Base-by-base conservation (phyloP, 2,797 vertebrate species). In the Syngnathus acus region DNA sequence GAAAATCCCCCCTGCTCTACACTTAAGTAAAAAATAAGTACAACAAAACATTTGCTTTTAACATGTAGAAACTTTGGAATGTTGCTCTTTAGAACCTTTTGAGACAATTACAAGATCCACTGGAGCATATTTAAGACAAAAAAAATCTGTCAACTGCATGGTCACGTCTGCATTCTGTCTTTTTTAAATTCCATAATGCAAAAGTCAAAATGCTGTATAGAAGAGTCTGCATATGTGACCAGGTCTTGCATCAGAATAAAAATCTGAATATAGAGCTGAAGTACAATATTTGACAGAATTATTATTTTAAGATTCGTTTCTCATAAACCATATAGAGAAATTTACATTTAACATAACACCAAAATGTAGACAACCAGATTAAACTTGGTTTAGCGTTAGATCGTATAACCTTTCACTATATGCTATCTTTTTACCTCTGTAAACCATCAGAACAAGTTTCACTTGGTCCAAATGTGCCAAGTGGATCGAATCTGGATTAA, bases 241-340 rank as follows among this genome's bases (percentile, higher is more conserved):
- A 74, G 84, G 75, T 77, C 76, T 76, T 87, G 77, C 87, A 90
- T 90, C 89, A 88, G 89, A 90, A 90, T 78, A 90, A 90, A 88
- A 68, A 64, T 54, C 8, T n/a, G 48, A 75, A 71, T 81, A 80
- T 81, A 78, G 81, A 78, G 37, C 38, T 68, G 78, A 72, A 75
- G 71, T 72, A 78, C 69, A 62, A 45, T 43, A 6, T 32, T 32
- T 32, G 26, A 32, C 26, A 32, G 26, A 32, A 32, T 32, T 32
- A 32, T 32, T 32, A 23, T 23, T 23, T 23, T 23, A 3, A 50
- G 19, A 50, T n/a, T 50, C n/a, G 17, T n/a, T 2, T 50, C 8
- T 50, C 7, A 50, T 50, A 3, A n/a, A n/a, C 48, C 19, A 50
- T 2, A n/a, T 50, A 19, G 6, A 50, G 6, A 50, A 17, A 50